A percentile compares a stretch with the other conserved stretches of the same genome.
Evolutionary conservation across 2,888 invertebrate species (phyloP).

Genomic region (Desoria tigrina): DNA sequence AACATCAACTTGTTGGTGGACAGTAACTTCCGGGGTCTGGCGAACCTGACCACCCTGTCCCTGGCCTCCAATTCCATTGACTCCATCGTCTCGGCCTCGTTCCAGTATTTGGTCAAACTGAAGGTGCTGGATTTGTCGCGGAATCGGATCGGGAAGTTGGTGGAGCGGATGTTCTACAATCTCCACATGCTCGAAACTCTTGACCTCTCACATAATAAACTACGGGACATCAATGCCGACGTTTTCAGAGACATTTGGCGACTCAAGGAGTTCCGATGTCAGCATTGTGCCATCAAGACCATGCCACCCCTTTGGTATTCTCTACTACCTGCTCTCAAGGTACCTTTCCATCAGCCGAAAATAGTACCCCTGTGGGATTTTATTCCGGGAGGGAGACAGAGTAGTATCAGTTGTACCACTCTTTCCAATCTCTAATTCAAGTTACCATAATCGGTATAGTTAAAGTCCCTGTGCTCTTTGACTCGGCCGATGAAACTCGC

Average conservation of each 20-base stretch:
- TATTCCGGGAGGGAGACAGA: too few relatives aligned
- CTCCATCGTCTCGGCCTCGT: conserved; percentile 72
- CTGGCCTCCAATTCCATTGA: conserved; percentile 74
- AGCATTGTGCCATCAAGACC: conserved; percentile 54
- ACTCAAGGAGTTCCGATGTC: conserved; percentile 54
- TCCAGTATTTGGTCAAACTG: conserved; percentile 71
- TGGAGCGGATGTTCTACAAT: conserved; percentile 54
- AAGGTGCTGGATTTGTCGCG: conserved; percentile 67
- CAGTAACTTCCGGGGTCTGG: conserved; percentile 74
- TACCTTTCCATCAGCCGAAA: too few relatives aligned
- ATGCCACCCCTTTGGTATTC: conserved; percentile 54
- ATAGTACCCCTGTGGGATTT: too few relatives aligned
- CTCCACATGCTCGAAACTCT: conserved; percentile 59
- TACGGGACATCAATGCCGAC: conserved; percentile 73
- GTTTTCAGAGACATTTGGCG: conserved; percentile 57
- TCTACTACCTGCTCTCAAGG: conserved; percentile 53
- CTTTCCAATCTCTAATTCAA: too few relatives aligned
- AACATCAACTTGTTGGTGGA: conserved; percentile 69
- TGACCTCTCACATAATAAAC: conserved; percentile 73
- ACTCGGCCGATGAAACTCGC: too few relatives aligned
- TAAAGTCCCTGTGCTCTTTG: too few relatives aligned
- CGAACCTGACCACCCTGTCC: conserved; percentile 70
- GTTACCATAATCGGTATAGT: too few relatives aligned
- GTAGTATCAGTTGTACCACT: too few relatives aligned
- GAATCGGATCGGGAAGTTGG: conserved; percentile 67